Evolutionary conservation across 2,797 vertebrate species (phyloP).

Genomic region (Leucoraja ocellata): DNA sequence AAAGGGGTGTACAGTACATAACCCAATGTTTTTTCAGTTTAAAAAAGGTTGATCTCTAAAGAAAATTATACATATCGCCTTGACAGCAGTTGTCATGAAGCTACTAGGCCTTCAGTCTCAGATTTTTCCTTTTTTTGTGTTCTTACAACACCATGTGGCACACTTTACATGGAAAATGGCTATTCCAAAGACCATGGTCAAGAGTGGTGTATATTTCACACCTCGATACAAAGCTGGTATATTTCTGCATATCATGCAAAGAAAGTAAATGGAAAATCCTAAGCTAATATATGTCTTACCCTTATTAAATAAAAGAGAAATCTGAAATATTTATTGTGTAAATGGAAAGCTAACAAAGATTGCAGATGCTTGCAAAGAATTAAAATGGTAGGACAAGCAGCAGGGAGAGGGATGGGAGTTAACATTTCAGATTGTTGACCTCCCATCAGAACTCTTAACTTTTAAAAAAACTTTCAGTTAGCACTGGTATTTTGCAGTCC

Average conservation of each 20-base stretch:
- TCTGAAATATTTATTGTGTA: not conserved
- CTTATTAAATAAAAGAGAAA: not conserved
- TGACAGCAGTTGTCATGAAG: conserved; percentile 3
- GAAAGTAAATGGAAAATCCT: not conserved
- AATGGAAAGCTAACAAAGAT: too few species aligned
- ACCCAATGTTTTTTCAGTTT: conserved; percentile 15
- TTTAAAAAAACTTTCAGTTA: not conserved
- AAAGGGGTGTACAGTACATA: conserved; percentile 36
- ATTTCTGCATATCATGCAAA: not conserved
- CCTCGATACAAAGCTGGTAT: not conserved
- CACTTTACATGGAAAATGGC: not conserved
- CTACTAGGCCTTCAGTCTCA: not conserved
- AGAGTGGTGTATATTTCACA: not conserved
- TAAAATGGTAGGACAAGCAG: too few species aligned
- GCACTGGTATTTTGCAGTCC: not conserved
- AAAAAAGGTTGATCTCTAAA: conserved; percentile 2
- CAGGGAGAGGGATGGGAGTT: too few species aligned
- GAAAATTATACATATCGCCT: not conserved
- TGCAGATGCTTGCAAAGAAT: not conserved
- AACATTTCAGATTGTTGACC: too few species aligned
- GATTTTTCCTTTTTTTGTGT: not conserved
- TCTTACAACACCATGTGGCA: not conserved
- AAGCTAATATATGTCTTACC: conserved; percentile 1
- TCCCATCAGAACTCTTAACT: too few species aligned
- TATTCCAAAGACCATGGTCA: conserved; percentile 8